Evolutionary conservation across 2,113 vertebrate species (phyloP).

Genomic region (Phylloscopus trochiloides): DNA sequence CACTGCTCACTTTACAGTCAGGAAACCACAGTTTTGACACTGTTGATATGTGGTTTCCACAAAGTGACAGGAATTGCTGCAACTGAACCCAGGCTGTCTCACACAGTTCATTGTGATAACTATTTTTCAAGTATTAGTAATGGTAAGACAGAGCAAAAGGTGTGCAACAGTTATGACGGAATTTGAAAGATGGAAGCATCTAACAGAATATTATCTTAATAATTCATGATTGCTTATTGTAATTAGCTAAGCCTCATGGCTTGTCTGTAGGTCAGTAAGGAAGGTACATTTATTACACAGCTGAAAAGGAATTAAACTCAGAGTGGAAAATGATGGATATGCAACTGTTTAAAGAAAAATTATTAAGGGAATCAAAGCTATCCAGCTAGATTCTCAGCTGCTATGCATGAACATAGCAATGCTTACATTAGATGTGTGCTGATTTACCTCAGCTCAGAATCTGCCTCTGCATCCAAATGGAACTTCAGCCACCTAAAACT

Average conservation of each 20-base stretch:
- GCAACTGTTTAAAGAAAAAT: not conserved
- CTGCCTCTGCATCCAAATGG: not conserved
- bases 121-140: not conserved
- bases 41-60: not conserved
- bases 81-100: not conserved
- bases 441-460: not conserved
- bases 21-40: not conserved
- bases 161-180: not conserved
- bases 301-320: not conserved
- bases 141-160: not conserved
- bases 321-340: not conserved
- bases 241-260: not conserved
- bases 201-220: not conserved
- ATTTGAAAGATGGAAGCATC: not conserved
- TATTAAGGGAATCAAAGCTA: not conserved
- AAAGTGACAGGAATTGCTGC: not conserved
- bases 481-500: not conserved
- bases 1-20: not conserved
- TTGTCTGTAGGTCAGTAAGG: not conserved
- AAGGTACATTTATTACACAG: not conserved
- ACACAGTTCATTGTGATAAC: not conserved
- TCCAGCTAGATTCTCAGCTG: conserved; percentile 13
- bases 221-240: not conserved
- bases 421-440: not conserved
- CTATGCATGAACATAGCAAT: not conserved